Conservation (phyloP, 2,888 invertebrate genomes). For the Dioctria linearis region DNA sequence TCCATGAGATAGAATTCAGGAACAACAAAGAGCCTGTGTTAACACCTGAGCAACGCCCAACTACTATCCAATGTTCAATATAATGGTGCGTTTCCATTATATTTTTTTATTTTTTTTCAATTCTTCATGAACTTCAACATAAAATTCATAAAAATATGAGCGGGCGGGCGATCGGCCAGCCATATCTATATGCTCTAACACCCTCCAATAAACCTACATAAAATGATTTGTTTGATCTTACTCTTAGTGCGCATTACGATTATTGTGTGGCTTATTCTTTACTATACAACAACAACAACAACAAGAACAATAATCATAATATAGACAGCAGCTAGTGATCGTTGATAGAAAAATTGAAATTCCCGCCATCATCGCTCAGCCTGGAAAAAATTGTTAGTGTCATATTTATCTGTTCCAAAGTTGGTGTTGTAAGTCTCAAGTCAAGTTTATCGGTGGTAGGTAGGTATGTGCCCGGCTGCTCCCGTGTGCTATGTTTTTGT, state of each 20-base stretch:
- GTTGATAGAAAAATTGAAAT: slow-evolving; percentile 17
- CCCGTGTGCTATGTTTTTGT: slow-evolving; percentile 21
- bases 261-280: too few species aligned
- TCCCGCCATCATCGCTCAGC: not conserved
- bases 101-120: not conserved
- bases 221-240: not conserved
- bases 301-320: too few species aligned
- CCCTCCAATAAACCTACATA: not conserved
- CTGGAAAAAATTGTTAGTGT: not conserved
- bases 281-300: too few species aligned
- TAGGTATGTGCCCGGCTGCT: slow-evolving; percentile 9
- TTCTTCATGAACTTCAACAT: slow-evolving; percentile 21
- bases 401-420: slow-evolving; percentile 18
- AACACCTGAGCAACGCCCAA: slow-evolving; percentile 16
- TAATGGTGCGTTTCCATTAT: too few species aligned
- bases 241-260: not conserved
- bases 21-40: not conserved
- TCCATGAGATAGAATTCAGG: not conserved
- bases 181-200: not conserved
- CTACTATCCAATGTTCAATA: not conserved
- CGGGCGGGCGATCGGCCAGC: too few species aligned
- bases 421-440: slow-evolving; percentile 30
- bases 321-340: too few species aligned
- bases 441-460: not conserved
- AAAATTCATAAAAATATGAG: not conserved